Evolutionary conservation across 2,888 invertebrate species (phyloP).

Genomic region (Griposia aprilina): DNA sequence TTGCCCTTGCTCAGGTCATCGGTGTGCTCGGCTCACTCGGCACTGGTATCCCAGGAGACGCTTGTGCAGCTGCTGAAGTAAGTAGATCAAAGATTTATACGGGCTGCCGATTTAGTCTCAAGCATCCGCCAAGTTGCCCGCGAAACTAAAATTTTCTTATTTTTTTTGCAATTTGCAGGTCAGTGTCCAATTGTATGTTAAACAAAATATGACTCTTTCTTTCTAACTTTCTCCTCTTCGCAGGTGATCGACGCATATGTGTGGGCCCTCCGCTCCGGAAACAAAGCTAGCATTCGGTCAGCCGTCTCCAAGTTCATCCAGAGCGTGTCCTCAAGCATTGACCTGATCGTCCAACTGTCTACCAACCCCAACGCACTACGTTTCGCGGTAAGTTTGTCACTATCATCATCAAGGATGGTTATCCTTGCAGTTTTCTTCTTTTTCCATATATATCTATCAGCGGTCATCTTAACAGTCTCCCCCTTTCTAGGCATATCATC

Average conservation of each 20-base stretch:
- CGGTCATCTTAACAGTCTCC: background rate
- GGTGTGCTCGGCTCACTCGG: constrained; percentile 72
- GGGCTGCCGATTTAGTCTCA: background rate
- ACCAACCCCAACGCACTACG: constrained; percentile 74
- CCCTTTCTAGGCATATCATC: background rate
- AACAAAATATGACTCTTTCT: background rate
- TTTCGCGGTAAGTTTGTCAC: constrained; percentile 73
- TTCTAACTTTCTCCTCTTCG: constrained; percentile 15
- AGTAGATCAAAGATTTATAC: constrained; percentile 60
- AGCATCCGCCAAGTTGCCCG: too few species aligned
- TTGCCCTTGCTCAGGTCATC: constrained; percentile 72
- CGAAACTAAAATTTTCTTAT: too few species aligned
- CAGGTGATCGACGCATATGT: constrained; percentile 77
- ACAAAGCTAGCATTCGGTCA: constrained; percentile 62
- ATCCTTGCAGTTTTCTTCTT: background rate
- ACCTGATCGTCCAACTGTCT: constrained; percentile 71
- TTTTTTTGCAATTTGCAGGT: too few species aligned
- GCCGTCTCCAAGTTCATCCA: constrained; percentile 71
- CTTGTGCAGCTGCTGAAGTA: constrained; percentile 79
- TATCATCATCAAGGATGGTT: too few species aligned
- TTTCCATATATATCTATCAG: background rate
- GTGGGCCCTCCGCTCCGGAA: constrained; percentile 65
- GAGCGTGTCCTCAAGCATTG: constrained; percentile 71
- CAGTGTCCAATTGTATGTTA: too few species aligned
- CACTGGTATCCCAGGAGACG: constrained; percentile 78